Percentiles rank a stretch among this genome's conserved stretches.
These are phyloP conservation scores for Oscheius myriophilus DNA, from an alignment of 2,888 invertebrate genomes.

Conservation along the genomic window DNA sequence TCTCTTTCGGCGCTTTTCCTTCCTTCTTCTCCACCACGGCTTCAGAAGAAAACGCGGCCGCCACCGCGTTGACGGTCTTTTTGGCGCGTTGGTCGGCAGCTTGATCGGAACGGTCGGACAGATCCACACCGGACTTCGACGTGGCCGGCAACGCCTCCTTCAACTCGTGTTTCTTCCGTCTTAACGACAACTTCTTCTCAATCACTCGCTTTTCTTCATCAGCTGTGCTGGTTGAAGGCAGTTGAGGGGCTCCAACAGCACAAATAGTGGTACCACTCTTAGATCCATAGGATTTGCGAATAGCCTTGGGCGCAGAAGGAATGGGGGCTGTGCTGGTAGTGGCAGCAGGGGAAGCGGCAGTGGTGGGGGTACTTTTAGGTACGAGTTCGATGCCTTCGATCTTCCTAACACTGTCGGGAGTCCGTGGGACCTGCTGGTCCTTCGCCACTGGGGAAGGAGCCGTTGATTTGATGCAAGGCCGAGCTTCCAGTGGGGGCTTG, in stretches of 20 bases:
- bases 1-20: conserved; percentile 13
- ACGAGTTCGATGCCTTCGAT: conserved; percentile 50
- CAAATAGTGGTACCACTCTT: conserved; percentile 59
- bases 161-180: conserved; percentile 47
- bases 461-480: conserved; percentile 32
- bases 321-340: conserved; percentile 22
- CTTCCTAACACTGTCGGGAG: conserved; percentile 40
- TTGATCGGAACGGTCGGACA: conserved; percentile 43
- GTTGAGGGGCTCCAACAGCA: conserved; percentile 48
- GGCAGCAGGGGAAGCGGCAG: conserved; percentile 15
- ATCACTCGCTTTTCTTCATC: conserved; percentile 46
- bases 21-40: conserved; percentile 28
- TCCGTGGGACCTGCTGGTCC: conserved; percentile 5
- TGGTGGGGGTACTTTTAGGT: conserved; percentile 20
- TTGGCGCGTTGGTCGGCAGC: conserved; percentile 66
- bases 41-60: conserved; percentile 65
- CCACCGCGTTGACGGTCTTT: conserved; percentile 67
- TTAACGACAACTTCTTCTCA: conserved; percentile 57
- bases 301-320: conserved; percentile 50
- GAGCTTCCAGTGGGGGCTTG: conserved; percentile 34
- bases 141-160: conserved; percentile 28
- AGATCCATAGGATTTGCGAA: conserved; percentile 55
- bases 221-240: conserved; percentile 39
- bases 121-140: conserved; percentile 53
- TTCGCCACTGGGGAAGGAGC: conserved; percentile 29